Evolutionary conservation across 2,888 invertebrate genomes (phyloP).

Genomic region (Chouioia cunea): DNA sequence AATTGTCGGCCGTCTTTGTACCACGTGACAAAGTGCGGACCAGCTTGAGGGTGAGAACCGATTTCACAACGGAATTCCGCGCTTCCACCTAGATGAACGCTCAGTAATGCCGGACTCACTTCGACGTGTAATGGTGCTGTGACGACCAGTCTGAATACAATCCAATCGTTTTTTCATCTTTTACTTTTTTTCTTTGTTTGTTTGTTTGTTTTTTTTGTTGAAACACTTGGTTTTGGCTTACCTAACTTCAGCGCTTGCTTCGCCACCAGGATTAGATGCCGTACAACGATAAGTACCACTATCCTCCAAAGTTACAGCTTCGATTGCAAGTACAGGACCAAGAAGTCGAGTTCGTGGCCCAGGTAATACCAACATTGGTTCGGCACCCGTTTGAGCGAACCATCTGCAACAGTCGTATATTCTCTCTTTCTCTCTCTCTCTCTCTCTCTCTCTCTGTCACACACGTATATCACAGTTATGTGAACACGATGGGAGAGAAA

Average conservation of each 20-base stretch:
- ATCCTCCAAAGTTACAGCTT: slow-evolving; percentile 79
- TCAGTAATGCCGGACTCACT: slow-evolving; percentile 75
- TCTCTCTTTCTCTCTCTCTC: too few relatives aligned
- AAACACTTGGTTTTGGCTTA: slow-evolving; percentile 46
- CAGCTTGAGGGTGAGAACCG: slow-evolving; percentile 68
- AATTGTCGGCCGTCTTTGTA: slow-evolving; percentile 79
- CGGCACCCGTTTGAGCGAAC: slow-evolving; percentile 77
- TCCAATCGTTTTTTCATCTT: too few relatives aligned
- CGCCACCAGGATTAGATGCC: slow-evolving; percentile 79
- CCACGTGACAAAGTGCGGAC: slow-evolving; percentile 74
- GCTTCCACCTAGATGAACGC: slow-evolving; percentile 81
- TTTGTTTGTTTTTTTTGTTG: too few relatives aligned
- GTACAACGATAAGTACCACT: slow-evolving; percentile 78
- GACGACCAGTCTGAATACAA: slow-evolving; percentile 71
- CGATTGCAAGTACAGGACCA: slow-evolving; percentile 79
- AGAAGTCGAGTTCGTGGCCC: slow-evolving; percentile 77
- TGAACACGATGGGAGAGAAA: not conserved
- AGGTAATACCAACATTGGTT: slow-evolving; percentile 75
- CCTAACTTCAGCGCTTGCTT: slow-evolving; percentile 77
- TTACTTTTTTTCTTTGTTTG: too few relatives aligned
- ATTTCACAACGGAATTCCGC: slow-evolving; percentile 76
- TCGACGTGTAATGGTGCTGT: slow-evolving; percentile 78
- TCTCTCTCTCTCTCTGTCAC: too few relatives aligned
- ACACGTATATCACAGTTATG: too few relatives aligned
- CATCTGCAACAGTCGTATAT: slow-evolving; percentile 70